Conservation (phyloP, 2,888 invertebrate species). For the Linnaemya vulpina region DNA sequence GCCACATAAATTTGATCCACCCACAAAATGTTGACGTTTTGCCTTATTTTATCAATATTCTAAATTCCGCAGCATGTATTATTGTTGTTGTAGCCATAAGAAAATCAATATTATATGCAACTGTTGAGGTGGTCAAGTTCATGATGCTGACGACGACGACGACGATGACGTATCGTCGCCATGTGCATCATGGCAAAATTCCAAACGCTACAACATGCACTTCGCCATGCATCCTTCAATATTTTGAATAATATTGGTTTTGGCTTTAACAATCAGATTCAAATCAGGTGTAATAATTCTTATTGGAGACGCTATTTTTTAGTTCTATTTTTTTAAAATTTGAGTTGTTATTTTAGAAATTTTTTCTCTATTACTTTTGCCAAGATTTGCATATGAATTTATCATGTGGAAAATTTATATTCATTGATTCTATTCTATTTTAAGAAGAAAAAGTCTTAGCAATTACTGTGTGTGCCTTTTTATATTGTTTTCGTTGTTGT, state of each 20-base stretch:
- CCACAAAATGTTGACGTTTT: slow-evolving; percentile 77
- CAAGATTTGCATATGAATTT: slow-evolving; percentile 67
- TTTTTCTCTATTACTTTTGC: slow-evolving; percentile 30
- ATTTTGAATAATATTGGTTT: slow-evolving; percentile 65
- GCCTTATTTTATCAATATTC: not conserved
- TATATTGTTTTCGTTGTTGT: not conserved
- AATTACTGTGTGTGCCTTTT: slow-evolving; percentile 53
- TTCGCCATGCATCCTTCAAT: slow-evolving; percentile 53
- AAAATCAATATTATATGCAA: slow-evolving; percentile 70
- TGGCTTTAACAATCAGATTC: slow-evolving; percentile 78
- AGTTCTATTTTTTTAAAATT: slow-evolving; percentile 10
- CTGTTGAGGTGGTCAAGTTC: slow-evolving; percentile 80
- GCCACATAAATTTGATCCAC: slow-evolving; percentile 73
- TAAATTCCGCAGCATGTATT: not conserved
- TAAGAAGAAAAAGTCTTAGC: slow-evolving; percentile 42
- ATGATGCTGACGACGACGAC: slow-evolving; percentile 75
- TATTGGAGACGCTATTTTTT: slow-evolving; percentile 79
- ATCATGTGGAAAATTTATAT: slow-evolving; percentile 53
- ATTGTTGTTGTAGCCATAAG: slow-evolving; percentile 59
- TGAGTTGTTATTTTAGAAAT: not conserved
- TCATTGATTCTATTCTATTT: slow-evolving; percentile 62
- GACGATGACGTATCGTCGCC: slow-evolving; percentile 27
- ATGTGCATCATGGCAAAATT: slow-evolving; percentile 6
- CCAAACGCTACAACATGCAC: slow-evolving; percentile 31
- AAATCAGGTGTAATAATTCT: slow-evolving; percentile 84